Base-by-base conservation (phyloP, 2,113 vertebrate species). In the Scortum barcoo region DNA sequence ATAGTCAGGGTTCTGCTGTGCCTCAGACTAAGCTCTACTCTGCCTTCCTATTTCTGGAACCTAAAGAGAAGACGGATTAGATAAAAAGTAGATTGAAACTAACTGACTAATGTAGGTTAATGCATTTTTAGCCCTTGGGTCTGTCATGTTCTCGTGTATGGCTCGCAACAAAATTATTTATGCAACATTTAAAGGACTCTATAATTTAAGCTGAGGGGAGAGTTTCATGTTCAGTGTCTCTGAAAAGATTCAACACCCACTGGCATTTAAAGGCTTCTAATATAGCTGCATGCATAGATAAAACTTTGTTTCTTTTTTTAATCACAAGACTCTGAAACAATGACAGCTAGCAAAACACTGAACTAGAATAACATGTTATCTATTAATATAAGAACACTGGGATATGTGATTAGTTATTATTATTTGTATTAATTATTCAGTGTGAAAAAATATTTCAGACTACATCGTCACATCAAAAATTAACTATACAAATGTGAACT, bases 111-210 rank as follows among this genome's bases (percentile, higher is more conserved):
- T 73, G 72, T 80, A 83, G 76, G 79, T 74, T 83, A 80, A 77
- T 85, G 72, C 40, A 50, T 38, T 66, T 71, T 78, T 40, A 69
- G 72, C 83, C 66, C 69, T 22, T 54, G 61, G 77, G 65, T 80
- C 38, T 24, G 33, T 63, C 11, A 5, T 57, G 78, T n/a, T 1
- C 22, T 60, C 36, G 9, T 9, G 38, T 68, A 16, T 17, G 9
- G 22, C 71, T 69, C 4, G 7, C 19, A 16, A n/a, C 61, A 84
- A 85, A 80, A 80, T 83, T 60, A 83, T 87, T 84, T 38, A 85
- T 87, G 85, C 81, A 80, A 50, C 58, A 67, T 71, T 85, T 82
- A 54, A 81, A 75, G 69, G 50, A 65, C 70, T 84, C 28, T 40
- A 76, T 77, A 81, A 84, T 84, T 82, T 58, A 79, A 68, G 50